Evolutionary conservation across 2,113 vertebrate genomes (phyloP).

Genomic region (Plecturocebus donacophilus): DNA sequence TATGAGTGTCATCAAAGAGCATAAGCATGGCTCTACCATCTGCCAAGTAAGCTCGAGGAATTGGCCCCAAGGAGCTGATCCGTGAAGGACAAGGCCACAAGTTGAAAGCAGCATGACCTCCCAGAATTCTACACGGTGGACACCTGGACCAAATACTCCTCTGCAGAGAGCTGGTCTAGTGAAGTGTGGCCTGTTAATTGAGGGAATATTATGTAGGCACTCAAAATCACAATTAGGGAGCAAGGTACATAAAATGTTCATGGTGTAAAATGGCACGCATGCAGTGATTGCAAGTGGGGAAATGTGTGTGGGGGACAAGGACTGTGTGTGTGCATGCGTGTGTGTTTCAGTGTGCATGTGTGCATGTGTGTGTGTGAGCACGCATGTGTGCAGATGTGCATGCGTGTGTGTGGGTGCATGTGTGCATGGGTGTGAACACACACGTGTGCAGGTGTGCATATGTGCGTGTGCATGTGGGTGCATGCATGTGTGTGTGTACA

Average conservation of each 20-base stretch:
- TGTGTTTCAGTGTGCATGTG: background rate
- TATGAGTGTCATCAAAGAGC: background rate
- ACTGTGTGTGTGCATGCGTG: no score
- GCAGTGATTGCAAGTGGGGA: rapidly evolving
- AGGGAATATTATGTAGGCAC: background rate
- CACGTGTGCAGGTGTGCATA: no score
- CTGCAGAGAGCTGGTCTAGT: background rate
- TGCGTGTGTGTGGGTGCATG: background rate
- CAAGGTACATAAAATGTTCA: background rate
- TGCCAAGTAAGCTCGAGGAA: rapidly evolving
- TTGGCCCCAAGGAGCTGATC: background rate
- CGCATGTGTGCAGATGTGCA: no score
- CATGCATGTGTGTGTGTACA: background rate
- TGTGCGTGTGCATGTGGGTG: rapidly evolving
- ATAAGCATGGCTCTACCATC: rapidly evolving
- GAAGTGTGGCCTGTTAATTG: rapidly evolving
- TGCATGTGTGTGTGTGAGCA: no score
- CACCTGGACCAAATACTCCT: rapidly evolving
- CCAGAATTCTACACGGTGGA: rapidly evolving
- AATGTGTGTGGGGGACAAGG: background rate
- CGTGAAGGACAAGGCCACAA: background rate
- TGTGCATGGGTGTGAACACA: background rate
- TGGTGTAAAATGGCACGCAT: rapidly evolving
- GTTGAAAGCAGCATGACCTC: background rate
- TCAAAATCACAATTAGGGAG: background rate